Base-by-base conservation (phyloP, 2,888 invertebrate species). In the Dasysyrphus albostriatus region DNA sequence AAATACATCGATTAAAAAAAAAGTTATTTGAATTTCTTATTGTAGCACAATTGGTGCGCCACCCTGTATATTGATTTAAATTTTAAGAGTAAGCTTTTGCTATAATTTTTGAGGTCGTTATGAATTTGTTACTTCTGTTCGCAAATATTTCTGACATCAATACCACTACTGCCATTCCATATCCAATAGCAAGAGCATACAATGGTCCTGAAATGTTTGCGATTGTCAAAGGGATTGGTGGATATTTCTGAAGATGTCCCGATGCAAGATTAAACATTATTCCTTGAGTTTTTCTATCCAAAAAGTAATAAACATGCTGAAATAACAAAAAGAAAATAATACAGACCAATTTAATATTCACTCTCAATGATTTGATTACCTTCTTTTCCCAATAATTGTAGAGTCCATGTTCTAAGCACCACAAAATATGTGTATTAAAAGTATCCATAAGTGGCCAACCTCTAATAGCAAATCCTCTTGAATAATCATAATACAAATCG, bases 401-500 rank as follows among this genome's bases (percentile, higher is more conserved):
- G 2, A 92, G 89, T 2, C 92, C 92, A 9, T 91, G 89, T 63
- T 92, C 91, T 49, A 91, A 88, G 51, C 90, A 91, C 39, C 88
- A 89, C 12, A 89, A 88, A 37, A 91, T 89, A 75, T 92, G 92
- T 2, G 76, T 89, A 79, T 92, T 90, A 5, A 92, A 88, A 1
- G 88, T 81, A 0, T 89, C 89, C 92, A 92, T 92, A 34, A 92
- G 42, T 0, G 90, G 89, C 92, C 92, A 92, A 6, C 92, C 92
- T 2, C 91, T 89, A 39, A 91, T 90, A n/a, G 91, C 88, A 7
- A 92, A 90, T 4, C 90, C 91, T 10, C 91, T 89, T 0, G 92
- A 91, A 90, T 91, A 92, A 69, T 92, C 92, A 56, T 90, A 91
- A 72, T 90, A 92, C 0, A 92, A 67, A 88, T 92, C 91, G 72